Evolutionary conservation across 2,888 invertebrate genomes (phyloP), one percentile per base, ranked within the genome.

Genomic region (Piscicola geometra): DNA sequence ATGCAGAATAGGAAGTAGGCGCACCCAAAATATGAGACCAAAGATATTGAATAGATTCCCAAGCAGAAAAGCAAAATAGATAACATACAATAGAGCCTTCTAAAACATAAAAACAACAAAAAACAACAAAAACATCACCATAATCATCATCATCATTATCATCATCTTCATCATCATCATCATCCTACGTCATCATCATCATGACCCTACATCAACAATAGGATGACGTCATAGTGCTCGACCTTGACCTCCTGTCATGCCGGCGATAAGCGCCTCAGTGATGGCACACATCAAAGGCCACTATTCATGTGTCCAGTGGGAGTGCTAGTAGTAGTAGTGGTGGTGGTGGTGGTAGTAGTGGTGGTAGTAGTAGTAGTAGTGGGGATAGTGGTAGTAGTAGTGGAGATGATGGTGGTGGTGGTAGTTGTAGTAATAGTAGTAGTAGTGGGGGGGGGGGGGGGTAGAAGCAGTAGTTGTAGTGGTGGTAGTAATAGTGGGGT

Each of bases 401-500:
- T 32, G 52, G 52, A 56, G 73, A 73, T 47, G 71, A 30, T 2
- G 73, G 73, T 50, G 47, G 73, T 32, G 33, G 52, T 32, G 64
- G 56, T 73, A 64, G 73, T 35, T 73, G 64, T n/a, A n/a, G n/a
- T n/a, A 52, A 33, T 60, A 52, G 73, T 35, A 32, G 73, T 18
- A 36, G 32, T 60, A 52, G 64, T 60, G 64, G 73, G 56, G 47
- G 73, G 64, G 0, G 47, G 73, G 33, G 33, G 47, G 73, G 73
- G 30, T 73, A 36, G 73, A 71, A 36, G 41, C 36, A 52, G 60
- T 50, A 52, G 52, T 36, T 47, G 71, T 5, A 73, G 47, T 28
- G 64, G 0, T 25, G 71, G 71, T 30, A 15, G 50, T n/a, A n/a
- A 28, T 25, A 33, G 50, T 71, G 30, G 71, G 52, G 25, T 71